Conservation (phyloP, 2,797 vertebrate genomes). For the Antrozous pallidus region DNA sequence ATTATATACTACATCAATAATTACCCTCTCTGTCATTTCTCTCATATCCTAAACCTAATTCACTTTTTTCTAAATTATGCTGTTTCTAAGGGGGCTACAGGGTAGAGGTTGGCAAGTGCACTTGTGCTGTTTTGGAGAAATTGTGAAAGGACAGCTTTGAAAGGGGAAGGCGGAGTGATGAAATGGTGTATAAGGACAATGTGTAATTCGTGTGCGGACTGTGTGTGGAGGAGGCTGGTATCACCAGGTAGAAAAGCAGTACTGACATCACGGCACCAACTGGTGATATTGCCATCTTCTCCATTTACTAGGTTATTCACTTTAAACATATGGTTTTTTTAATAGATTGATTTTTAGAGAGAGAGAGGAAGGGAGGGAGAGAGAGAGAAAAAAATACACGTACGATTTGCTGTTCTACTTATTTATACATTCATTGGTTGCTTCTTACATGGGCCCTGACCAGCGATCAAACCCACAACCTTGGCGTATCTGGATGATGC, state of each 20-base stretch:
- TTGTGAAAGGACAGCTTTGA: background rate
- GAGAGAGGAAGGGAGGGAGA: background rate
- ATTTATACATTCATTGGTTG: background rate
- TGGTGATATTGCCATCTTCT: background rate
- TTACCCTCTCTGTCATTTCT: background rate
- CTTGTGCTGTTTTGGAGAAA: background rate
- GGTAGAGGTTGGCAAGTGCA: background rate
- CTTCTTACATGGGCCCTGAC: background rate
- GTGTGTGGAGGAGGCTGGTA: background rate
- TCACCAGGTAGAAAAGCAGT: background rate
- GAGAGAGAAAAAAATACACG: background rate
- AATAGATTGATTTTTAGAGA: background rate
- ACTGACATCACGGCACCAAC: background rate
- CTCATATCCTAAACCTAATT: background rate
- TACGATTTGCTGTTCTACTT: background rate
- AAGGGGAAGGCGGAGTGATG: background rate
- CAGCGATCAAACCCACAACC: background rate
- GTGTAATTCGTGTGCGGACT: too few relatives aligned
- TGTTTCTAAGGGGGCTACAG: background rate
- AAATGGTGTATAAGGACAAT: background rate
- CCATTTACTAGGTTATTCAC: background rate
- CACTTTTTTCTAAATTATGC: background rate
- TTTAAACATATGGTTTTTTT: background rate
- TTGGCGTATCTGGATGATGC: background rate
- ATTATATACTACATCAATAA: background rate